A percentile compares a stretch with the other conserved stretches of the same genome.
Conservation (phyloP, 2,888 invertebrate species). For the Criorhina ranunculi region DNA sequence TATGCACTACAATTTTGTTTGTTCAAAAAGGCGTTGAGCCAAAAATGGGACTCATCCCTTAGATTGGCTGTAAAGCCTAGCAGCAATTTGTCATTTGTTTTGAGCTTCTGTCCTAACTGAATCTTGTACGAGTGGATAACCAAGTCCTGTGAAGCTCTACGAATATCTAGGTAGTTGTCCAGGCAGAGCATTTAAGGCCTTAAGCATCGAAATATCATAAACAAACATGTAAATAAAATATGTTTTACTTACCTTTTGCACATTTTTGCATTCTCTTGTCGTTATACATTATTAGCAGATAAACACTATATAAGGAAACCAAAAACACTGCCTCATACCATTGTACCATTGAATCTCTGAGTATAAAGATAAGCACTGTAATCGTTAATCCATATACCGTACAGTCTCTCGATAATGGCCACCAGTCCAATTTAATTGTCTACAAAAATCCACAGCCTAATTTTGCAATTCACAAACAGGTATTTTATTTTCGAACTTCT, state of each 20-base stretch:
- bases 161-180: too few species aligned
- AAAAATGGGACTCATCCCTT: too few species aligned
- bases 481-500: not conserved
- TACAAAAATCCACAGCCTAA: conserved; percentile 81
- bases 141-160: too few species aligned
- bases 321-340: conserved; percentile 93
- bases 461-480: not conserved
- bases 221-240: too few species aligned
- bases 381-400: conserved; percentile 93
- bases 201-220: not conserved
- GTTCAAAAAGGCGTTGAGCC: too few species aligned
- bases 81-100: too few species aligned
- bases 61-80: too few species aligned
- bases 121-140: too few species aligned
- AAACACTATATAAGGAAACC: conserved; percentile 86
- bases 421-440: conserved; percentile 93
- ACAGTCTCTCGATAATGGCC: conserved; percentile 93
- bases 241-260: conserved; percentile 33
- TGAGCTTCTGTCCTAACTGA: too few species aligned
- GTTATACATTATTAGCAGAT: conserved; percentile 53
- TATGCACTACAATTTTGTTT: too few species aligned
- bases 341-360: conserved; percentile 92
- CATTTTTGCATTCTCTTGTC: conserved; percentile 38
- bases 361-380: conserved; percentile 91
- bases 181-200: too few species aligned